Conservation (phyloP, 2,888 invertebrate species). For the Erebia ligea region DNA sequence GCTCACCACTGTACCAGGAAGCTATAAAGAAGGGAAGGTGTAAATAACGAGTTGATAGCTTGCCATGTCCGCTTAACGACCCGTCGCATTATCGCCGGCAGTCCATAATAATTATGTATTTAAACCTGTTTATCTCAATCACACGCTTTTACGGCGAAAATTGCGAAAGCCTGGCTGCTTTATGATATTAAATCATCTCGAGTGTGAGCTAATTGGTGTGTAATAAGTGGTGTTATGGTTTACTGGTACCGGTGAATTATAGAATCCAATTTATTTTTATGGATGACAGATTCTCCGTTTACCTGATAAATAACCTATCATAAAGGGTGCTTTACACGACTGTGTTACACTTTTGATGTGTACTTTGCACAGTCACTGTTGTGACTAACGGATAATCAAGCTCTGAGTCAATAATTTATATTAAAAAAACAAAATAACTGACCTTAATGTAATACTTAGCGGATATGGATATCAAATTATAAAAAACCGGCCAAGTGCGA, state of each 20-base stretch:
- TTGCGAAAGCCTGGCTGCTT: not conserved
- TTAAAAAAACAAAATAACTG: no score
- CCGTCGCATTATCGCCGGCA: not conserved
- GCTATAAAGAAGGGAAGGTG: not conserved
- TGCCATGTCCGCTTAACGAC: not conserved
- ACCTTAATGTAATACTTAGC: no score
- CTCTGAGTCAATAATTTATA: no score
- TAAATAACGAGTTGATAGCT: not conserved
- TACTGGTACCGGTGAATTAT: not conserved
- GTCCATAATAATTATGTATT: slow-evolving; percentile 14
- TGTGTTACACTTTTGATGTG: no score
- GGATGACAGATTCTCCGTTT: not conserved
- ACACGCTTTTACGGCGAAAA: slow-evolving; percentile 6
- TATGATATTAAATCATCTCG: slow-evolving; percentile 10
- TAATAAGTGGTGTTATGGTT: not conserved
- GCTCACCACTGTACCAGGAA: no score
- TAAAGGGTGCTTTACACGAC: not conserved
- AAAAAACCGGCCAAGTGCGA: no score
- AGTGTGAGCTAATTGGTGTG: not conserved
- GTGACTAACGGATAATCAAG: no score
- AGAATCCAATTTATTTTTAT: not conserved
- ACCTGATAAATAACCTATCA: not conserved
- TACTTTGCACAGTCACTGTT: no score
- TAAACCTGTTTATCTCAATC: slow-evolving; percentile 20
- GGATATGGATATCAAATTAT: no score